Evolutionary conservation across 2,113 vertebrate genomes (phyloP).

Genomic region (Chitala chitala): DNA sequence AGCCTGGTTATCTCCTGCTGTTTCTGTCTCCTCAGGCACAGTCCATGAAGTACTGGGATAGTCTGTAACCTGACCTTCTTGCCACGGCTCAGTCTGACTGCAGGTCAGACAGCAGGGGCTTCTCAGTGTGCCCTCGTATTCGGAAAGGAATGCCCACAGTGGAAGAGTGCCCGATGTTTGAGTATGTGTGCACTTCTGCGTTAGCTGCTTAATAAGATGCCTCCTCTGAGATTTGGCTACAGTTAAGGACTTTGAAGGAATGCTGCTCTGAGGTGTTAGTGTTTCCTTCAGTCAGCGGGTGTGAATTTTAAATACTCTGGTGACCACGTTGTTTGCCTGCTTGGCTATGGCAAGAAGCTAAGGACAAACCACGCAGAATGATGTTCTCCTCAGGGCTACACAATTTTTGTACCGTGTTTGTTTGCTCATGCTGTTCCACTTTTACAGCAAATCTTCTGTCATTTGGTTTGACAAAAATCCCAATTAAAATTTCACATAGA

Average conservation of each 20-base stretch:
- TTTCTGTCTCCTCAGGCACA: too few relatives aligned
- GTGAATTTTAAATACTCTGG: background rate
- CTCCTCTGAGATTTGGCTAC: background rate
- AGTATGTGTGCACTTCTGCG: background rate
- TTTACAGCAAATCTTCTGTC: slow-evolving; percentile 27
- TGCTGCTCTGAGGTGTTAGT: background rate
- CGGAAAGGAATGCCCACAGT: background rate
- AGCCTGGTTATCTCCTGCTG: too few relatives aligned
- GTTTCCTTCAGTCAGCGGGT: background rate
- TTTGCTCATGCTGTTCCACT: slow-evolving; percentile 24
- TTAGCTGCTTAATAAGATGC: background rate
- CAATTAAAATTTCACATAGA: slow-evolving; percentile 68
- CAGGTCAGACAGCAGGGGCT: background rate
- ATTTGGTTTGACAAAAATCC: slow-evolving; percentile 52
- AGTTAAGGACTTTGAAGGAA: slow-evolving; percentile 17
- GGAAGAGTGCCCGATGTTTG: background rate
- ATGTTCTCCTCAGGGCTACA: background rate
- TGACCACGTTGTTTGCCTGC: background rate
- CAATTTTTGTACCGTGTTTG: slow-evolving; percentile 11
- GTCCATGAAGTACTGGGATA: background rate
- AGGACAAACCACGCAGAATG: background rate
- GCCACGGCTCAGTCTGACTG: background rate
- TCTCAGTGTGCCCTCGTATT: background rate
- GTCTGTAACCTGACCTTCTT: background rate
- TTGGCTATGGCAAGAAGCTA: background rate